Conservation (phyloP, 2,113 vertebrate genomes). For the Numenius arquata region DNA sequence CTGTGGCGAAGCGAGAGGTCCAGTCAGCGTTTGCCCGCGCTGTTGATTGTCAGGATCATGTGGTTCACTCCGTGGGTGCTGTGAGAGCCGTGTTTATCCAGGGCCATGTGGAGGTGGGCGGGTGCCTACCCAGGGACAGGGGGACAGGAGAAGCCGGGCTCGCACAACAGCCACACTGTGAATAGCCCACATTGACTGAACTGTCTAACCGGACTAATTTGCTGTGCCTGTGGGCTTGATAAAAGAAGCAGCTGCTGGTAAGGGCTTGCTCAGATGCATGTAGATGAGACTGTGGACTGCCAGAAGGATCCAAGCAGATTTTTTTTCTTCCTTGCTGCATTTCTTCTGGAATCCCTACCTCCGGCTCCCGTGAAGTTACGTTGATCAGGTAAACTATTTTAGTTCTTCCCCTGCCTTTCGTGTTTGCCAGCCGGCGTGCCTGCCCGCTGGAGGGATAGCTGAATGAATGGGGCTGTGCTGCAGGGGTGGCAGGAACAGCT, state of each 20-base stretch:
- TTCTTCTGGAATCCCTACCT: slow-evolving; percentile 46
- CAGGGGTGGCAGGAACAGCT: slow-evolving; percentile 22
- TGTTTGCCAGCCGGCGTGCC: slow-evolving; percentile 20
- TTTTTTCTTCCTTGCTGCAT: slow-evolving; percentile 13
- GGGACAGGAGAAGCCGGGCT: slow-evolving; percentile 73
- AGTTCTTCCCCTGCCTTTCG: not conserved
- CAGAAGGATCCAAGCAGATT: slow-evolving; percentile 46
- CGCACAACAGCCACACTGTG: slow-evolving; percentile 76
- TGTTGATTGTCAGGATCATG: slow-evolving; percentile 68
- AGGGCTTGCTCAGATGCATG: slow-evolving; percentile 76
- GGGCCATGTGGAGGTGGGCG: slow-evolving; percentile 79
- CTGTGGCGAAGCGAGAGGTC: not conserved
- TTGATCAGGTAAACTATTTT: slow-evolving; percentile 63
- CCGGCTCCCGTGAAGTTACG: slow-evolving; percentile 39
- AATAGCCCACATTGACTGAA: slow-evolving; percentile 83
- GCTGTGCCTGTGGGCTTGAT: slow-evolving; percentile 83
- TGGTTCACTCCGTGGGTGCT: slow-evolving; percentile 67
- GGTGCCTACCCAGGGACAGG: slow-evolving; percentile 76
- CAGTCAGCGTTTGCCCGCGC: not conserved
- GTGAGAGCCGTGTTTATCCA: slow-evolving; percentile 72
- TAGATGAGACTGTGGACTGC: slow-evolving; percentile 72
- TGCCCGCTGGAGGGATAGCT: not conserved
- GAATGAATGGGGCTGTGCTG: not conserved
- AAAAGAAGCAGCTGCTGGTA: slow-evolving; percentile 86
- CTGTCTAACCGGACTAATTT: slow-evolving; percentile 80